phyloP scores from a whole-genome alignment of 2,797 vertebrate species.

The Lerista edwardsae region DNA sequence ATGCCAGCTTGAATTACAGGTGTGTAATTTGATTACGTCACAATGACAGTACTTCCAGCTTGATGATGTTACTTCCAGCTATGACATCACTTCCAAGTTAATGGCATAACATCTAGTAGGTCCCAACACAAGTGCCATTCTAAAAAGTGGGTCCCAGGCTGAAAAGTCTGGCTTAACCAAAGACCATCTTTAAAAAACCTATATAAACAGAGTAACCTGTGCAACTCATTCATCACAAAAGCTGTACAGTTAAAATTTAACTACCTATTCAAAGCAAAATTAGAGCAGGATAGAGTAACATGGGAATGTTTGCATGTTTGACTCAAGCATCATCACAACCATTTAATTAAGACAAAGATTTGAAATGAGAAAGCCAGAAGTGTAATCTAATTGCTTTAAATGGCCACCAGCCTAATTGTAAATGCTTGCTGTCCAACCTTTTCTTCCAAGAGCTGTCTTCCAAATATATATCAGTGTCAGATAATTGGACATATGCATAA shows the following conservation, averaged over 20 bases:
- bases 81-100: too few species aligned
- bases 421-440: slow-evolving; percentile 14
- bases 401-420: slow-evolving; percentile 22
- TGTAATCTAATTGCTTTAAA: slow-evolving; percentile 16
- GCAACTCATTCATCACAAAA: not conserved
- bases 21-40: too few species aligned
- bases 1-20: too few species aligned
- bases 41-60: too few species aligned
- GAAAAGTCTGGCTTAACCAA: not conserved
- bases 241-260: slow-evolving; percentile 2
- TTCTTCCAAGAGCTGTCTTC: not conserved
- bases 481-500: not conserved
- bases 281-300: not conserved
- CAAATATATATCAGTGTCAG: slow-evolving; percentile 19
- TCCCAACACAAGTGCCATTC: too few species aligned
- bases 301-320: slow-evolving; percentile 7
- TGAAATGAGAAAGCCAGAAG: slow-evolving; percentile 21
- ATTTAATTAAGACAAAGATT: slow-evolving; percentile 28
- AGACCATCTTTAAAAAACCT: not conserved
- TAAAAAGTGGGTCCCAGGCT: too few species aligned
- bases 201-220: not conserved
- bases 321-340: slow-evolving; percentile 18
- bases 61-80: too few species aligned
- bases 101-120: too few species aligned
- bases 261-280: not conserved